Conservation (phyloP, 2,888 invertebrate genomes). For the Therioaphis trifolii region DNA sequence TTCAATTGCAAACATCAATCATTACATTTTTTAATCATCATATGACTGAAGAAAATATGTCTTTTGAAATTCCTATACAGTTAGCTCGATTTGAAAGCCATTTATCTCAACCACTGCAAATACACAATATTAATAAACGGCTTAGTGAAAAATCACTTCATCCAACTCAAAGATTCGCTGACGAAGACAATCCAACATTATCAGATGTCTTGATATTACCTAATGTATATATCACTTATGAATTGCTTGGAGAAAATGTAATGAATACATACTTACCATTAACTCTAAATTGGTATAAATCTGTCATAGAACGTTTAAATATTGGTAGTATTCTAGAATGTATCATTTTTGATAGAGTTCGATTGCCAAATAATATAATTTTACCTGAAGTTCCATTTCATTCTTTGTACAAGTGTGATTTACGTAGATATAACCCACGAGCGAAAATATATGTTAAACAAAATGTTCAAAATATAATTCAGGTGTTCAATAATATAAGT, state of each 20-base stretch:
- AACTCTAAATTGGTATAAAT: slow-evolving; percentile 75
- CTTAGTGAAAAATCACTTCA: slow-evolving; percentile 37
- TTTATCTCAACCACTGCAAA: slow-evolving; percentile 82
- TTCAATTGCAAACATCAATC: slow-evolving; percentile 69
- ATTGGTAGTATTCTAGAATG: not conserved
- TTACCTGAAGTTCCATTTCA: slow-evolving; percentile 73
- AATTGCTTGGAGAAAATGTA: slow-evolving; percentile 69
- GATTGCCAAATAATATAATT: not conserved
- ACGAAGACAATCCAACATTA: slow-evolving; percentile 84
- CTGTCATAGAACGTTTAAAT: slow-evolving; percentile 60
- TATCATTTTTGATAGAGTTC: slow-evolving; percentile 27
- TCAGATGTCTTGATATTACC: slow-evolving; percentile 85
- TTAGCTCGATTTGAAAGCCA: slow-evolving; percentile 85
- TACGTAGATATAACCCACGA: slow-evolving; percentile 79
- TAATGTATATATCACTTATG: slow-evolving; percentile 75
- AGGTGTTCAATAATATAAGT: slow-evolving; percentile 68
- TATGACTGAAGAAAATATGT: slow-evolving; percentile 45
- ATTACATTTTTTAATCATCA: slow-evolving; percentile 67
- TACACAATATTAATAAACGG: slow-evolving; percentile 85
- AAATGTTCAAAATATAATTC: slow-evolving; percentile 74
- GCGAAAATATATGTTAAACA: slow-evolving; percentile 82
- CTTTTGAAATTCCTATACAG: slow-evolving; percentile 74
- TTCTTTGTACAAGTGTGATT: slow-evolving; percentile 83
- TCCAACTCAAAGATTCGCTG: slow-evolving; percentile 68
- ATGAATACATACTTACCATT: slow-evolving; percentile 73